phyloP scores from a whole-genome alignment of 2,113 vertebrate genomes.

The Zosterops borbonicus region DNA sequence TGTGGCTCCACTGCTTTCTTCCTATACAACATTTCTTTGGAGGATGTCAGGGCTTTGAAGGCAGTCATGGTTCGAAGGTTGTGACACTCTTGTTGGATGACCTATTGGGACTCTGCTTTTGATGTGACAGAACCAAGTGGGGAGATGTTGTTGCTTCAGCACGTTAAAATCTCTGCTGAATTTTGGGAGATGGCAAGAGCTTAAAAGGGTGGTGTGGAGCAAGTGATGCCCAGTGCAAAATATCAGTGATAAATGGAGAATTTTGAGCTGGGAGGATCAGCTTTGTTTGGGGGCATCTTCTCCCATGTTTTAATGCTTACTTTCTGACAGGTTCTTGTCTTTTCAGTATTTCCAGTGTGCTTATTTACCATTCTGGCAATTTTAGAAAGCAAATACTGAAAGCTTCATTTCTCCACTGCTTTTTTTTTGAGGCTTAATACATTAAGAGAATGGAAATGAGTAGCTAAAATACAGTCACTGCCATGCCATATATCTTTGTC shows the following conservation, averaged over 20 bases:
- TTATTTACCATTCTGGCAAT: background rate
- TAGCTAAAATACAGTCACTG: background rate
- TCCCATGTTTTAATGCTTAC: background rate
- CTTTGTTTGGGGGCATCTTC: background rate
- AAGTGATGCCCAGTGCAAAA: background rate
- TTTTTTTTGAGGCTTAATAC: background rate
- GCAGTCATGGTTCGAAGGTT: background rate
- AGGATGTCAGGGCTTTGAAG: background rate
- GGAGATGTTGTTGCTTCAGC: background rate
- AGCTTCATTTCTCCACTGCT: background rate
- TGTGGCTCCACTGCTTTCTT: background rate
- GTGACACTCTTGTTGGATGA: background rate
- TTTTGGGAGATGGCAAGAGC: background rate
- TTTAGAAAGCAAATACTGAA: background rate
- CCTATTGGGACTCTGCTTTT: background rate
- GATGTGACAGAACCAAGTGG: background rate
- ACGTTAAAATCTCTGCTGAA: background rate
- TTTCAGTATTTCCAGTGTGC: background rate
- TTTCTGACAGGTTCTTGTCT: background rate
- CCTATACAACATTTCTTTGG: background rate
- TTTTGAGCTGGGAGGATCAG: background rate
- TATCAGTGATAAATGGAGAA: background rate
- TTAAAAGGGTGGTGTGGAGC: background rate
- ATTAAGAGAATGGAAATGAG: background rate
- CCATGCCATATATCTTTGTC: background rate